Percentiles rank a stretch among this genome's conserved stretches.
Evolutionary conservation across 2,888 invertebrate species (phyloP).

Genomic region (Melanargia galathea): DNA sequence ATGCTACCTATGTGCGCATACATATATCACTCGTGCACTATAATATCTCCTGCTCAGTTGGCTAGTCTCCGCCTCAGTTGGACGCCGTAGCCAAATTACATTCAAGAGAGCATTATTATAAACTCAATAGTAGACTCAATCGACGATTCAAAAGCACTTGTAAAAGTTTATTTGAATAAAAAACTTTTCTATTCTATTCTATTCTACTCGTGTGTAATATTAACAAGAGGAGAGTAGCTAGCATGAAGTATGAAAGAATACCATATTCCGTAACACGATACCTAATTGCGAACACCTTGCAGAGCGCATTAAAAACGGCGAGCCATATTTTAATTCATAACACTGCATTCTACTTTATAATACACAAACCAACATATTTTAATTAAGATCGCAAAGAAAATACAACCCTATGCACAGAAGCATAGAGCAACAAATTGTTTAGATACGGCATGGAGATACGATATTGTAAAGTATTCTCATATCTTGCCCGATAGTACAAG

Average conservation of each 20-base stretch:
- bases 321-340: slow-evolving; percentile 75
- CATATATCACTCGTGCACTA: no score
- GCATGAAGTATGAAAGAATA: slow-evolving; percentile 16
- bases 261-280: slow-evolving; percentile 44
- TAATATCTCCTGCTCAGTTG: no score
- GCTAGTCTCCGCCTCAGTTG: no score
- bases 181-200: not conserved
- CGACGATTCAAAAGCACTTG: no score
- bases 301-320: slow-evolving; percentile 67
- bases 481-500: slow-evolving; percentile 20
- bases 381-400: slow-evolving; percentile 26
- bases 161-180: no score
- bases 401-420: slow-evolving; percentile 26
- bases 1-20: no score
- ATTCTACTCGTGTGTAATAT: not conserved
- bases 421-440: slow-evolving; percentile 54
- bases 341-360: slow-evolving; percentile 48
- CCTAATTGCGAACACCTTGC: slow-evolving; percentile 69
- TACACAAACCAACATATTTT: slow-evolving; percentile 31
- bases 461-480: slow-evolving; percentile 45
- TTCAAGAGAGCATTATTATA: no score
- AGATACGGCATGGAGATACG: slow-evolving; percentile 49
- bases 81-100: no score
- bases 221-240: not conserved
- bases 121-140: no score